Evolutionary conservation across 1,140 invertebrate genomes (phyloP).

Genomic region (Cryptotermes secundus): DNA sequence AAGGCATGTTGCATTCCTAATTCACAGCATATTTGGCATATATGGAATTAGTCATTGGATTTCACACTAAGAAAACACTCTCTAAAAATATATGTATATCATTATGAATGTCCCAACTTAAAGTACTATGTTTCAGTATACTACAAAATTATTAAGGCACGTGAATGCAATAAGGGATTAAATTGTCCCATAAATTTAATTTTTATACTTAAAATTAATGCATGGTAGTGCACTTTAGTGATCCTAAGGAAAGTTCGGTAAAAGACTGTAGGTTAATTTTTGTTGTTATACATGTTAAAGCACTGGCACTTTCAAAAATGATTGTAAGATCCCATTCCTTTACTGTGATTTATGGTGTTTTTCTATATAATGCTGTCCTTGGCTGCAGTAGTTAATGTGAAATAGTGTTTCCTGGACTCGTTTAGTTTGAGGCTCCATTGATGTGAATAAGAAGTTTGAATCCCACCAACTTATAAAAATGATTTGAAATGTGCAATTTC

Average conservation of each 20-base stretch:
- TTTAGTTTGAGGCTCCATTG: too few relatives aligned
- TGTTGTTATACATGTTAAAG: neutral
- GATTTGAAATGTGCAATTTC: too few relatives aligned
- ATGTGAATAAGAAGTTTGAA: too few relatives aligned
- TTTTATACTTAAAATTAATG: neutral
- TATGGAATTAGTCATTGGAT: too few relatives aligned
- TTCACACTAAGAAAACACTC: neutral
- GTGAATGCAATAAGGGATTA: neutral
- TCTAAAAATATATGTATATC: neutral
- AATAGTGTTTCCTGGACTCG: too few relatives aligned
- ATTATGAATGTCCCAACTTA: neutral
- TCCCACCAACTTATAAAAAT: too few relatives aligned
- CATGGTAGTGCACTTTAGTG: neutral
- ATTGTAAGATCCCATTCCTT: neutral
- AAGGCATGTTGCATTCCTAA: neutral
- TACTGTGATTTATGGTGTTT: neutral
- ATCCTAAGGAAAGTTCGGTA: neutral
- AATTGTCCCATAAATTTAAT: neutral
- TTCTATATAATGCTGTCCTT: neutral
- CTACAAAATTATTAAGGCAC: constrained; percentile 4
- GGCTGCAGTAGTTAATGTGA: neutral
- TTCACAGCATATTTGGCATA: neutral
- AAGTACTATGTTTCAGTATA: neutral
- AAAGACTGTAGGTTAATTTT: neutral
- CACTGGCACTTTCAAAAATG: neutral